Conservation (phyloP, 2,888 invertebrate species). For the Cloeon dipterum region DNA sequence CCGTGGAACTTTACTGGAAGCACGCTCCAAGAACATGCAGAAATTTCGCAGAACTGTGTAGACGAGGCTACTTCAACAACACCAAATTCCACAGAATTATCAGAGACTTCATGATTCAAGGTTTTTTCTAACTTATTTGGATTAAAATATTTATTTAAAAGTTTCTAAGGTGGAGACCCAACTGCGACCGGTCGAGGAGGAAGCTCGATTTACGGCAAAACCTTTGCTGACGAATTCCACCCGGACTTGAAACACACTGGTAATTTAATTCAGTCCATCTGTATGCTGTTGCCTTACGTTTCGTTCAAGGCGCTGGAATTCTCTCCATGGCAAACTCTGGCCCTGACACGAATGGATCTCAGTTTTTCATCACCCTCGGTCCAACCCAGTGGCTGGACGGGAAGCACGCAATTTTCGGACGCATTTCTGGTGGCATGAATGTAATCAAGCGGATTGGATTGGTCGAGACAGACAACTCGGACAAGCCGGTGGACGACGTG, state of each 20-base stretch:
- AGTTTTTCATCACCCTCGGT: slow-evolving; percentile 92
- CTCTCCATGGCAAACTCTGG: slow-evolving; percentile 98
- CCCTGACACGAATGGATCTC: slow-evolving; percentile 89
- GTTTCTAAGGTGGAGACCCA: slow-evolving; percentile 59
- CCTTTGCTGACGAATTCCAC: slow-evolving; percentile 90
- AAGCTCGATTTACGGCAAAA: slow-evolving; percentile 84
- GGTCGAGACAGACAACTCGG: slow-evolving; percentile 82
- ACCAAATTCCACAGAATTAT: slow-evolving; percentile 94
- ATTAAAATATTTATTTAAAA: slow-evolving; percentile 2
- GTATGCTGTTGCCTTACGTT: neutral
- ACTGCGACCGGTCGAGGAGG: slow-evolving; percentile 94
- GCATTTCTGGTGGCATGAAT: slow-evolving; percentile 69
- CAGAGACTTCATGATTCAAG: slow-evolving; percentile 80
- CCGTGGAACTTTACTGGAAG: slow-evolving; percentile 92
- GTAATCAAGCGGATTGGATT: slow-evolving; percentile 81
- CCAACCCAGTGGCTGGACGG: slow-evolving; percentile 97
- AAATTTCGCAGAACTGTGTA: slow-evolving; percentile 86
- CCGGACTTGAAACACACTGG: slow-evolving; percentile 88
- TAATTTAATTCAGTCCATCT: slow-evolving; percentile 11
- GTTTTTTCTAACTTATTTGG: too few species aligned
- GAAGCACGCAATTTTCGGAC: slow-evolving; percentile 89
- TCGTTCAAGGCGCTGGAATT: slow-evolving; percentile 53
- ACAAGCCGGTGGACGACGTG: slow-evolving; percentile 74
- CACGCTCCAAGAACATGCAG: slow-evolving; percentile 93
- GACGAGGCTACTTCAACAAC: slow-evolving; percentile 88